Percentiles rank a stretch among this genome's conserved stretches.
Evolutionary conservation across 2,797 vertebrate genomes (phyloP).

Genomic region (Miichthys miiuy): DNA sequence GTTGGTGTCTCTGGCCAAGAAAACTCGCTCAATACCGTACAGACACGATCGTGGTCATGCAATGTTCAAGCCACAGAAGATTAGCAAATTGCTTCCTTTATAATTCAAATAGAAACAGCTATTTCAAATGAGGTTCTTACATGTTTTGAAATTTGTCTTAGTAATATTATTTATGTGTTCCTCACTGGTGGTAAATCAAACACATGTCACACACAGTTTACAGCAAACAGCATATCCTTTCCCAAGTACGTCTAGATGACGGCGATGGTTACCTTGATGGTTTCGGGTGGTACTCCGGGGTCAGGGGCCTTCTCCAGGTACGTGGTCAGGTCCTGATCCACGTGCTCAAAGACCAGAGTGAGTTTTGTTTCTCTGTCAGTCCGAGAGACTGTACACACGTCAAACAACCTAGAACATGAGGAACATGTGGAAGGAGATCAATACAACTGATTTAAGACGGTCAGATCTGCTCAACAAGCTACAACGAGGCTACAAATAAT

Average conservation of each 20-base stretch:
- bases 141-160: not conserved
- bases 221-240: not conserved
- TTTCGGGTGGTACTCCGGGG: slow-evolving; percentile 96
- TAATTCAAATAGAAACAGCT: slow-evolving; percentile 43
- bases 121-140: not conserved
- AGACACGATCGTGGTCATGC: slow-evolving; percentile 47
- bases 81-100: slow-evolving; percentile 35
- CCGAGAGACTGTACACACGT: slow-evolving; percentile 97
- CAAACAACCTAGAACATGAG: slow-evolving; percentile 90
- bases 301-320: slow-evolving; percentile 98
- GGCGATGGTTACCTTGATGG: slow-evolving; percentile 91
- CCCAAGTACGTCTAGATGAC: not conserved
- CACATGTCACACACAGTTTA: not conserved
- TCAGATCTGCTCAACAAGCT: not conserved
- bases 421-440: slow-evolving; percentile 57
- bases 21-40: slow-evolving; percentile 49
- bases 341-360: slow-evolving; percentile 98
- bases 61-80: slow-evolving; percentile 37
- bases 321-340: slow-evolving; percentile 99
- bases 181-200: not conserved
- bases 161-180: not conserved
- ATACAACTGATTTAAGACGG: slow-evolving; percentile 26
- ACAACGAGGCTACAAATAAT: not conserved
- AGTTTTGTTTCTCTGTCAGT: slow-evolving; percentile 98
- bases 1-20: slow-evolving; percentile 69